Base-by-base conservation (phyloP, 2,888 invertebrate genomes). In the Hypolimnas misippus region DNA sequence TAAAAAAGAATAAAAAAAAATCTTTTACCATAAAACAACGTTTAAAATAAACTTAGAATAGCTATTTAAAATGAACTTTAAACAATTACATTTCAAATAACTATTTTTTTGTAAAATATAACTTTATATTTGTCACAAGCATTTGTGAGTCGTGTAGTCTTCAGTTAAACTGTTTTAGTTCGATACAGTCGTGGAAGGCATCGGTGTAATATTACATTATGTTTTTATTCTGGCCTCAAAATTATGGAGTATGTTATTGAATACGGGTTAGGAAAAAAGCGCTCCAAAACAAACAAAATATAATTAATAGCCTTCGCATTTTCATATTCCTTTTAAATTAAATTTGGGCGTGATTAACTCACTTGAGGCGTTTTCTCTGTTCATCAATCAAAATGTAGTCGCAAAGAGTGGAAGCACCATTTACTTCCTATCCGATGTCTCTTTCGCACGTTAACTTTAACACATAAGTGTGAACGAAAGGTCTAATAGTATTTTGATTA, bases 361-460 rank as follows among this genome's bases (percentile, higher is more conserved):
- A 86, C 87, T 87, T 79, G 82, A 91, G 91, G 91, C 91, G 91
- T 90, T 89, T 89, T 90, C 90, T 86, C 84, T 87, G 89, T 91
- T 87, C 91, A 92, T 92, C 90, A 92, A 92, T 92, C 91, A 91
- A 85, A 81, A 64, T 73, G 74, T 76, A 77, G 80, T 78, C 83
- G 78, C 75, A 77, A 82, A 80, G 75, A 82, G 77, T 80, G 79
- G 80, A 84, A 81, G 79, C 75, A 82, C 79, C 76, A 82, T 83
- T 86, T 86, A 83, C 82, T 87, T 84, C 83, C 83, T 83, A 83
- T 76, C 72, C 64, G 44, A 68, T 63, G 35, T 89, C 87, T 79
- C 82, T 75, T 76, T 89, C 78, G 57, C 55, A 57, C 76, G 42
- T 62, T 66, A 38, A 17, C n/a, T 21, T 57, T 59, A 51, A 44